Base-by-base conservation (phyloP, 2,797 vertebrate genomes). In the Urocyon cinereoargenteus region DNA sequence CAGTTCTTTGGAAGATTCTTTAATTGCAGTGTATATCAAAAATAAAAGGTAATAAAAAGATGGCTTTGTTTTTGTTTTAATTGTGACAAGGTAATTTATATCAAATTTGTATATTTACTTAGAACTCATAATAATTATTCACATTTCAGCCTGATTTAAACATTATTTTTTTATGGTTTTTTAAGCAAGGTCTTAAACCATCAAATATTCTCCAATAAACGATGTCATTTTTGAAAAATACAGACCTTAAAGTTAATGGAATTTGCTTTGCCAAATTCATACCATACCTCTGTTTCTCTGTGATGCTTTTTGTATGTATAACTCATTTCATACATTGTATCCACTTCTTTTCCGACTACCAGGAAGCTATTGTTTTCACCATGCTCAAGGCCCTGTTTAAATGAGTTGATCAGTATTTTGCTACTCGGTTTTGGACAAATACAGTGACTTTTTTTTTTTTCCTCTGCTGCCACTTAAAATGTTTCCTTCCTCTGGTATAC, bases 91-190 rank as follows among this genome's bases (percentile, higher is more conserved):
- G 24, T 85, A 36, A 94, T 95, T 92, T 92, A 86, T 66, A 94
- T 68, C 28, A 92, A 51, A 12, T 92, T 87, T 93, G 70, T 92
- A 86, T 96, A 28, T 92, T 97, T 89, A 91, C 75, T 86, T 75
- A 64, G 21, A 82, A 64, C 26, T 68, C 34, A 82, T 34, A 61
- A 68, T 82, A 21, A 40, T 85, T 75, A 45, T 79, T 95, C 59
- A 92, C 36, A 79, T 86, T 91, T 93, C 59, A 82, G 36, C 18
- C 22, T 84, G 53, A 45, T 62, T 88, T 83, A 79, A 72, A 36
- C 21, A 61, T 94, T 59, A 59, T 59, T 89, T 82, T 73, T 88
- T 86, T 85, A 84, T 78, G 73, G 22, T 66, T n/a, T 72, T 85
- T 90, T 77, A 81, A 93, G 21, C 6, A 75, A 70, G 8, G 36